Evolutionary conservation across 2,888 invertebrate genomes (phyloP).

Genomic region (Malachius bipustulatus): DNA sequence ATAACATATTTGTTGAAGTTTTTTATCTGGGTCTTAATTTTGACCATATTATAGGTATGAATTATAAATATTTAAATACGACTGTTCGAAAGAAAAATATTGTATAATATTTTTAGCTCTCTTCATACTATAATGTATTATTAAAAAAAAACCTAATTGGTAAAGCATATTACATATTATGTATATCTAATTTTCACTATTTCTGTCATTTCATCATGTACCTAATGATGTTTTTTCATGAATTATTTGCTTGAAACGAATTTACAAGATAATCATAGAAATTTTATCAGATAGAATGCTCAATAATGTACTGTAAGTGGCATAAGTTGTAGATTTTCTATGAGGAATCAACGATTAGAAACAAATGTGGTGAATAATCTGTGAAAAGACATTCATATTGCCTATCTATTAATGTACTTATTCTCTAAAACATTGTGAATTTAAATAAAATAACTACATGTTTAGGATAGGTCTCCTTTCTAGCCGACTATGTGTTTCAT

Average conservation of each 20-base stretch:
- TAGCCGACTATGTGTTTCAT: conserved; percentile 32
- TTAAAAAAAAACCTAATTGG: no score
- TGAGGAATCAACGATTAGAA: conserved; percentile 20
- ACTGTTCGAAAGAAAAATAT: conserved; percentile 29
- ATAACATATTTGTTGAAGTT: neutral
- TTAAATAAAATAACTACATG: conserved; percentile 34
- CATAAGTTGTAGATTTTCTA: conserved; percentile 4
- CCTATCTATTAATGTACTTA: conserved; percentile 32
- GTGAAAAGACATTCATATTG: conserved; percentile 22
- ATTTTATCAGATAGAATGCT: conserved; percentile 11
- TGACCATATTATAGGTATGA: neutral
- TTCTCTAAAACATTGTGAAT: conserved; percentile 34
- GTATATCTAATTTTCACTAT: conserved; percentile 28
- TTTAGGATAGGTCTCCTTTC: conserved; percentile 33
- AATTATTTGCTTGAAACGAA: conserved; percentile 19
- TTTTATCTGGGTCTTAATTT: neutral
- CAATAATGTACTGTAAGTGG: conserved; percentile 7
- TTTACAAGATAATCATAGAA: conserved; percentile 17
- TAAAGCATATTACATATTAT: conserved; percentile 27
- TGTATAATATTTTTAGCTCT: conserved; percentile 32
- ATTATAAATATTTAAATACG: conserved; percentile 26
- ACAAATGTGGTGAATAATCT: conserved; percentile 19
- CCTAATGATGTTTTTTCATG: conserved; percentile 24
- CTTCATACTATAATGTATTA: conserved; percentile 24
- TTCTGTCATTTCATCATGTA: conserved; percentile 20